These are phyloP conservation scores for Thymelicus sylvestris DNA, from an alignment of 2,888 invertebrate genomes.

Conservation along the genomic window DNA sequence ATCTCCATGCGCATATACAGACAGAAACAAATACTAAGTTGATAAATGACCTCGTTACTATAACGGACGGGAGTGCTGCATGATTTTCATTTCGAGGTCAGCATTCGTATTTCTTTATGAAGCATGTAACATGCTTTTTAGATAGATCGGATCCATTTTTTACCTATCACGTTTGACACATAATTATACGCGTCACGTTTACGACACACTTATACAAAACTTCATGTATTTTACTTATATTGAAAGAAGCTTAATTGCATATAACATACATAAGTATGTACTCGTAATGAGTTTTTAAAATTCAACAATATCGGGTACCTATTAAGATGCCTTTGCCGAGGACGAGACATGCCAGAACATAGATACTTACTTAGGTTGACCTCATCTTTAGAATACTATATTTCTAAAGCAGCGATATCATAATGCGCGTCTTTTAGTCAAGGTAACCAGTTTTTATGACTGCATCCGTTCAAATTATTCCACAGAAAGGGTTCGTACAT, in stretches of 20 bases:
- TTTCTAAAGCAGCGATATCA: conserved; percentile 34
- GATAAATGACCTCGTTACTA: conserved; percentile 82
- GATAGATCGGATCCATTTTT: conserved; percentile 50
- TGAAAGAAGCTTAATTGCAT: conserved; percentile 60
- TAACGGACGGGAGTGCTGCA: conserved; percentile 79
- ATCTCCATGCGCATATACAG: conserved; percentile 61
- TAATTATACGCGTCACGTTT: conserved; percentile 23
- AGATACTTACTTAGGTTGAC: conserved; percentile 50
- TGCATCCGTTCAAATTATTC: conserved; percentile 49
- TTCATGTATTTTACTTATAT: conserved; percentile 5
- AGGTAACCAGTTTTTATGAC: conserved; percentile 46
- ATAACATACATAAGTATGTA: conserved; percentile 5
- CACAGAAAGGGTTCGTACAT: conserved; percentile 64
- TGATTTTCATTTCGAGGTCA: conserved; percentile 81
- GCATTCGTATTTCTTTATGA: conserved; percentile 69
- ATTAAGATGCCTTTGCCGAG: conserved; percentile 55
- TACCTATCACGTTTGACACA: conserved; percentile 40
- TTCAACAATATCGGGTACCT: conserved; percentile 41
- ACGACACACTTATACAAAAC: conserved; percentile 20
- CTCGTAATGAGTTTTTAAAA: conserved; percentile 51
- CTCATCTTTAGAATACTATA: conserved; percentile 45
- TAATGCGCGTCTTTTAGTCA: conserved; percentile 40
- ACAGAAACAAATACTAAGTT: conserved; percentile 78
- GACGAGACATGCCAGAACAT: conserved; percentile 46
- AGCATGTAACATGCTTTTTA: conserved; percentile 73